phyloP scores from a whole-genome alignment of 2,888 invertebrate species.

The Halocaridina rubra region DNA sequence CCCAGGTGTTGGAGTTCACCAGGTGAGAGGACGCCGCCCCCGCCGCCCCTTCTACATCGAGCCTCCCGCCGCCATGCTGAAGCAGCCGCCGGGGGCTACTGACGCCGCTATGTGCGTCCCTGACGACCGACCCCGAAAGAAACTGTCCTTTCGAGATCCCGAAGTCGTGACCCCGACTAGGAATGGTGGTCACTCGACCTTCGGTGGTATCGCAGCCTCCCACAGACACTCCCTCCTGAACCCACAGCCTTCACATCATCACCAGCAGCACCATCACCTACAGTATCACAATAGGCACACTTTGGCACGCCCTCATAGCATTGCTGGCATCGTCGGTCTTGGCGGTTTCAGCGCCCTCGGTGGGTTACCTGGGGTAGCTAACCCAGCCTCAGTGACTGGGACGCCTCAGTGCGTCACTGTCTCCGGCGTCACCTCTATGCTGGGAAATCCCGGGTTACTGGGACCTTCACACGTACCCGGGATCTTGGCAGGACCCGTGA shows the following conservation, averaged over 20 bases:
- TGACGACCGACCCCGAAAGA: constrained; percentile 80
- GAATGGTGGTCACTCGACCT: constrained; percentile 39
- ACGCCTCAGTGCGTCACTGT: constrained; percentile 28
- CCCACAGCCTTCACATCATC: background rate
- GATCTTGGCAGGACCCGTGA: constrained; percentile 33
- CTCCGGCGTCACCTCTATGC: constrained; percentile 35
- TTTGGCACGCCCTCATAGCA: constrained; percentile 58
- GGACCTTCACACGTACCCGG: constrained; percentile 19
- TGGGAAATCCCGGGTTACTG: constrained; percentile 47
- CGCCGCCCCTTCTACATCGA: constrained; percentile 3
- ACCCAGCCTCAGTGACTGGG: background rate
- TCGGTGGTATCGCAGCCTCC: background rate
- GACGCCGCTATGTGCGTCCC: constrained; percentile 63
- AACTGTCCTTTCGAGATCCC: constrained; percentile 87
- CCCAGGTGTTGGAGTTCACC: background rate
- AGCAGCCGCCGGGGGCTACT: constrained; percentile 19
- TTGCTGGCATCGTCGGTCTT: constrained; percentile 61
- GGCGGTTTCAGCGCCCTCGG: constrained; percentile 57
- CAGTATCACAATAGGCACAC: background rate
- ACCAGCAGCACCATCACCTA: background rate
- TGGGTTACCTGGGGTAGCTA: constrained; percentile 38
- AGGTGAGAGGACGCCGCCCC: constrained; percentile 36
- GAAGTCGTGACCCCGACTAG: constrained; percentile 74
- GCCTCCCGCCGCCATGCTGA: constrained; percentile 51
- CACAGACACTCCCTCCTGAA: constrained; percentile 33